Percentiles rank a stretch among this genome's conserved stretches.
These are phyloP conservation scores for Pangasius sanitwongsei DNA, from an alignment of 2,797 vertebrate genomes.

Conservation along the genomic window DNA sequence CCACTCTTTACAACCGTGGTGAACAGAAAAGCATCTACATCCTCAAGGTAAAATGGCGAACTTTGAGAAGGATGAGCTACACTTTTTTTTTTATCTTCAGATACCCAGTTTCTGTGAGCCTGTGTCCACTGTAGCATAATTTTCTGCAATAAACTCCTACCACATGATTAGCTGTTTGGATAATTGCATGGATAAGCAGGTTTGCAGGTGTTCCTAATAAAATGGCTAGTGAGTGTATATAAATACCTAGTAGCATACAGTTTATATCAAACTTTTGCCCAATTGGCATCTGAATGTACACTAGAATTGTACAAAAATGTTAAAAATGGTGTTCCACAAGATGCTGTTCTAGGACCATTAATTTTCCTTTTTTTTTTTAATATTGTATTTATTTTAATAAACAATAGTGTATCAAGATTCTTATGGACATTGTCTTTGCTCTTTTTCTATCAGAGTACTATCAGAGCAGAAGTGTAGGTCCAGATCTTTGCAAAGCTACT, in stretches of 20 bases:
- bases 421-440: background rate
- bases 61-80: background rate
- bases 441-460: background rate
- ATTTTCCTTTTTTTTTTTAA: background rate
- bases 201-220: background rate
- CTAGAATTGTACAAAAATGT: background rate
- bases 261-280: background rate
- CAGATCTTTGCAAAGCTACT: background rate
- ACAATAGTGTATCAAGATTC: background rate
- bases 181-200: background rate
- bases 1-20: background rate
- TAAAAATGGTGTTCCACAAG: background rate
- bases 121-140: background rate
- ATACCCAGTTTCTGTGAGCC: background rate
- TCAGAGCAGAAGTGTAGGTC: background rate
- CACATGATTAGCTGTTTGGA: background rate
- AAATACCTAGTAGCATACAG: background rate
- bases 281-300: background rate
- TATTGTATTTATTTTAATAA: background rate
- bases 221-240: background rate
- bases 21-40: background rate
- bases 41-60: background rate
- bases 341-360: background rate
- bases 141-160: background rate
- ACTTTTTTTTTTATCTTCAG: background rate